Evolutionary conservation across 2,888 invertebrate species (phyloP).

Genomic region (Ypsolopha sequella): DNA sequence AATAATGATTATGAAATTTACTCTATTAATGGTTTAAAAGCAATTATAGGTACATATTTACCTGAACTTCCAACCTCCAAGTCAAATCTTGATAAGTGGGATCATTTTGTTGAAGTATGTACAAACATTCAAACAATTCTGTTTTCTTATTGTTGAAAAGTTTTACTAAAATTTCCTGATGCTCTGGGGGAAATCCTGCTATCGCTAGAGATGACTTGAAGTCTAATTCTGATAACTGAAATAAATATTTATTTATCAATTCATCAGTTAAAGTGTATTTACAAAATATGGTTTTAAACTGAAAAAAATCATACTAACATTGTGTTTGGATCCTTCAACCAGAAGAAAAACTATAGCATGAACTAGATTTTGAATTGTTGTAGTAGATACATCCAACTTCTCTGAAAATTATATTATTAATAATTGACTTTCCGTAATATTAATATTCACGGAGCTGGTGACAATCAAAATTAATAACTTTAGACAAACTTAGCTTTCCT

Average conservation of each 20-base stretch:
- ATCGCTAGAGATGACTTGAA: slow-evolving; percentile 53
- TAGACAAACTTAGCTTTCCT: not conserved
- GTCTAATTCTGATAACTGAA: slow-evolving; percentile 49
- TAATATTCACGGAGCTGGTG: not conserved
- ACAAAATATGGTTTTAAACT: not conserved
- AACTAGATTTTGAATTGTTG: slow-evolving; percentile 73
- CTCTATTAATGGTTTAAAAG: not conserved
- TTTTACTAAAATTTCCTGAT: slow-evolving; percentile 70
- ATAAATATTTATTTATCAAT: slow-evolving; percentile 2
- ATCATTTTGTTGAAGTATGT: slow-evolving; percentile 50
- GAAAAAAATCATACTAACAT: slow-evolving; percentile 50
- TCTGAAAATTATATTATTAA: slow-evolving; percentile 43
- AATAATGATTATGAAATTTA: not conserved
- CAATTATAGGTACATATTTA: slow-evolving; percentile 18
- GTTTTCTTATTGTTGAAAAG: slow-evolving; percentile 69
- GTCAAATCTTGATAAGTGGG: slow-evolving; percentile 46
- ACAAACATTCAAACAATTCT: slow-evolving; percentile 63
- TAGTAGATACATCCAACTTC: slow-evolving; percentile 68
- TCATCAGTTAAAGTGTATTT: not conserved
- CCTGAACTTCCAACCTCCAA: slow-evolving; percentile 64
- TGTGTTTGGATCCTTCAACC: slow-evolving; percentile 77
- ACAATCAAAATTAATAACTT: slow-evolving; percentile 1
- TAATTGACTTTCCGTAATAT: not conserved
- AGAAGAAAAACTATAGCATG: slow-evolving; percentile 81
- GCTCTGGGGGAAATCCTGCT: slow-evolving; percentile 73